phyloP scores from a whole-genome alignment of 1,140 invertebrate genomes.

The Arion vulgaris region DNA sequence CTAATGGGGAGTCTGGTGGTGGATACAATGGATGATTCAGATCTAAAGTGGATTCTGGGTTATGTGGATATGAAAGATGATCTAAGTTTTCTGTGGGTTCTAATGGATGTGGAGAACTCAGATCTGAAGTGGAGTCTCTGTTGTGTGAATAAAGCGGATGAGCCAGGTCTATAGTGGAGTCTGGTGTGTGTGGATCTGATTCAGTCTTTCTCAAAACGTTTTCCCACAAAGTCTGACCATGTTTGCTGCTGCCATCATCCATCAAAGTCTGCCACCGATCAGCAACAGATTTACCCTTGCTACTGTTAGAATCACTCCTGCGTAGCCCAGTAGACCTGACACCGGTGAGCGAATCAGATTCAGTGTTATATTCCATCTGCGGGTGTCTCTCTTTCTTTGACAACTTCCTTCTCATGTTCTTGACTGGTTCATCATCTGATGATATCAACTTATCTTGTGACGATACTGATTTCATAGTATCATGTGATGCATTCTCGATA shows the following conservation, averaged over 20 bases:
- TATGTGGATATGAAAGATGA: no score
- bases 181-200: conserved; percentile 33
- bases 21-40: no score
- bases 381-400: conserved; percentile 35
- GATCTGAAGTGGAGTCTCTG: no score
- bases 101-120: no score
- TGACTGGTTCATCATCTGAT: not conserved
- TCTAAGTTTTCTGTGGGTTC: no score
- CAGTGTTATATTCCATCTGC: not conserved
- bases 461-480: not conserved
- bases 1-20: no score
- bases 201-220: conserved; percentile 33
- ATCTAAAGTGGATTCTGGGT: no score
- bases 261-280: conserved; percentile 31
- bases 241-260: conserved; percentile 10
- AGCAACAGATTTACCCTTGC: not conserved
- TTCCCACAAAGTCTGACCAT: conserved; percentile 36
- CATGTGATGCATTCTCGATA: not conserved
- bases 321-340: not conserved
- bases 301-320: conserved; percentile 26
- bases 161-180: conserved; percentile 11
- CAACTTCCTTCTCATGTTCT: conserved; percentile 26
- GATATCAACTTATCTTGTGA: conserved; percentile 1
- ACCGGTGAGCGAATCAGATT: not conserved
- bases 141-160: no score